These are phyloP conservation scores for Amblyteles armatorius DNA, from an alignment of 2,888 invertebrate species.

Conservation along the genomic window DNA sequence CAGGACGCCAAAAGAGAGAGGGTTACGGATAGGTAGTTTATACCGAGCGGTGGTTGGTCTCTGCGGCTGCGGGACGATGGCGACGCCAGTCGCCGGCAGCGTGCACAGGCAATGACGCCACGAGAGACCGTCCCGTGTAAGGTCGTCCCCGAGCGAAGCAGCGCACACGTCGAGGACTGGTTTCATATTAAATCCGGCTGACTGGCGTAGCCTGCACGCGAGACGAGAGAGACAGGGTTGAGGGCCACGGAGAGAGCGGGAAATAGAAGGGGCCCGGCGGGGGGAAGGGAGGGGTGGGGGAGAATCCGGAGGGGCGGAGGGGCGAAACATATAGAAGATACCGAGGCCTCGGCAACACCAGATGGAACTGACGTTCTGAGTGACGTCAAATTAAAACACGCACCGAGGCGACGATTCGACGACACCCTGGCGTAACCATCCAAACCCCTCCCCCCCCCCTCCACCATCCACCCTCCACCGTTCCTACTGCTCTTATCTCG, in stretches of 20 bases:
- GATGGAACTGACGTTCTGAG: conserved; percentile 83
- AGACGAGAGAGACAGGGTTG: conserved; percentile 70
- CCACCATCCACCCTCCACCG: conserved; percentile 25
- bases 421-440: conserved; percentile 73
- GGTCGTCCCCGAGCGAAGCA: conserved; percentile 45
- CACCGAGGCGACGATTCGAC: conserved; percentile 82
- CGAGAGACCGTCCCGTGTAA: conserved; percentile 68
- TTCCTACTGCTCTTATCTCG: conserved; percentile 53
- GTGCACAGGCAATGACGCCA: conserved; percentile 37
- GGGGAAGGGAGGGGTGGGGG: conserved; percentile 34
- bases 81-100: conserved; percentile 28
- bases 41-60: conserved; percentile 34
- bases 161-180: conserved; percentile 71
- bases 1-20: conserved; percentile 61
- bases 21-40: conserved; percentile 19
- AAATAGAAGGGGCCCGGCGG: conserved; percentile 1
- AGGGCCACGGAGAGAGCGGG: conserved; percentile 61
- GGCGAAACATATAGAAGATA: conserved; percentile 3
- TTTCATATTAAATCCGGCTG: conserved; percentile 83
- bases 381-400: conserved; percentile 84
- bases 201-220: conserved; percentile 80
- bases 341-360: conserved; percentile 78
- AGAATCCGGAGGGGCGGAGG: not conserved
- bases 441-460: conserved; percentile 24
- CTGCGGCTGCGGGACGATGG: conserved; percentile 44